Conservation (phyloP, 1,140 invertebrate species). For the Amyelois transitella region DNA sequence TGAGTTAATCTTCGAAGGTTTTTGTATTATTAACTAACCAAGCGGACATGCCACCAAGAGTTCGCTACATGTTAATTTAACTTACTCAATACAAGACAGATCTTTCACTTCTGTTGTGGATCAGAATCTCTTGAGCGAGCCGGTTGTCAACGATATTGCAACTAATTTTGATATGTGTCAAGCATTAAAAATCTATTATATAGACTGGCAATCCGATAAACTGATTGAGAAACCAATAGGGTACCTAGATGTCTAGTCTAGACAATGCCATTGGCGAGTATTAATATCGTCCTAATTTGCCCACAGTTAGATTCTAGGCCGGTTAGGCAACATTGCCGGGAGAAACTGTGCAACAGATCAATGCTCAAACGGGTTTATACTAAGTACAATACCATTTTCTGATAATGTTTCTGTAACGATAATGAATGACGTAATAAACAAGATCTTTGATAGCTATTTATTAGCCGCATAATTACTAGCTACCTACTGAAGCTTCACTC, state of each 20-base stretch:
- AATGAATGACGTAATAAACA: neutral
- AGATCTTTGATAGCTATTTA: no score
- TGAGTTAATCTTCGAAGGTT: slow-evolving; percentile 2
- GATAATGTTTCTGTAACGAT: neutral
- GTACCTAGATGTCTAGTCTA: neutral
- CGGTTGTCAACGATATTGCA: no score
- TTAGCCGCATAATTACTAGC: no score
- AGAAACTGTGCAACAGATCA: neutral
- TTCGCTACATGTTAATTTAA: no score
- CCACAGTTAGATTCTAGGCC: slow-evolving; percentile 52
- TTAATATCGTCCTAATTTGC: neutral
- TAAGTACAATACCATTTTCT: neutral
- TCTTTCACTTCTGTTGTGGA: no score
- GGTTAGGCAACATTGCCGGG: slow-evolving; percentile 36
- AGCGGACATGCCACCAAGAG: neutral
- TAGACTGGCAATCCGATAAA: neutral
- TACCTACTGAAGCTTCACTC: neutral
- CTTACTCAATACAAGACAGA: no score
- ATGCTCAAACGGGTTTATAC: neutral
- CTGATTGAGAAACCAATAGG: neutral
- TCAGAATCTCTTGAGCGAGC: no score
- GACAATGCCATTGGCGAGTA: neutral
- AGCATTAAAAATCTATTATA: neutral
- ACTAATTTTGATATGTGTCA: no score
- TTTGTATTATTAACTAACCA: neutral